A percentile compares a stretch with the other conserved stretches of the same genome.
Conservation (phyloP, 2,797 vertebrate genomes). For the Sciaenops ocellatus region DNA sequence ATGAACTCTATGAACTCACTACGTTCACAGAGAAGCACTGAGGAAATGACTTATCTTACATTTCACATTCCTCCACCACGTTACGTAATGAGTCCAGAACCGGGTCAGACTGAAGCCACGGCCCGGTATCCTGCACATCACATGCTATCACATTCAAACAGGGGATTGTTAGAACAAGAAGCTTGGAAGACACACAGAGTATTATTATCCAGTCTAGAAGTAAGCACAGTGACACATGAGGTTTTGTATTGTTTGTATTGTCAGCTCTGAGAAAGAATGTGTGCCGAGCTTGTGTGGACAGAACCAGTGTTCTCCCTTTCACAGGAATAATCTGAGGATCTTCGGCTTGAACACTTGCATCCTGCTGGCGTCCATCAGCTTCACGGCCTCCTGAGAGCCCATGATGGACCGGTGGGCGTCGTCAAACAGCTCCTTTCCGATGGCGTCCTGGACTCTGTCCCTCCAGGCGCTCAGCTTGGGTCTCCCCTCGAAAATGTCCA, state of each 20-base stretch:
- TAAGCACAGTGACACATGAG: neutral
- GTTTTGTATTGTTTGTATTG: neutral
- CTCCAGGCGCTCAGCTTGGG: conserved; percentile 85
- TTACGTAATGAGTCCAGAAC: neutral
- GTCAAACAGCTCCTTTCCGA: conserved; percentile 86
- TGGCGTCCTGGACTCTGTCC: conserved; percentile 79
- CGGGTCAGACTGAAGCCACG: neutral
- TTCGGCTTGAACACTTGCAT: conserved; percentile 46
- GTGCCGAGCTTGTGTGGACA: neutral
- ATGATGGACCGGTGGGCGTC: conserved; percentile 85
- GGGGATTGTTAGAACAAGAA: neutral
- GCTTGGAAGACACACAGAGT: neutral
- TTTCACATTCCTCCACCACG: neutral
- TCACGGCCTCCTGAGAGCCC: conserved; percentile 30
- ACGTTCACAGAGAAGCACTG: neutral
- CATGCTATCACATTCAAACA: neutral
- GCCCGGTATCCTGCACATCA: neutral
- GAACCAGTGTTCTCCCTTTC: conserved; percentile 13
- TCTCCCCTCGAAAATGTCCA: conserved; percentile 83
- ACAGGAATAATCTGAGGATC: conserved; percentile 46
- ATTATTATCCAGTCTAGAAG: neutral
- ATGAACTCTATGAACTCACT: neutral
- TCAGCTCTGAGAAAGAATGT: neutral
- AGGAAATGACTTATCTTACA: neutral
- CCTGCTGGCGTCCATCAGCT: conserved; percentile 47